Evolutionary conservation across 2,888 invertebrate species (phyloP).

Genomic region (Julus scandinavius): DNA sequence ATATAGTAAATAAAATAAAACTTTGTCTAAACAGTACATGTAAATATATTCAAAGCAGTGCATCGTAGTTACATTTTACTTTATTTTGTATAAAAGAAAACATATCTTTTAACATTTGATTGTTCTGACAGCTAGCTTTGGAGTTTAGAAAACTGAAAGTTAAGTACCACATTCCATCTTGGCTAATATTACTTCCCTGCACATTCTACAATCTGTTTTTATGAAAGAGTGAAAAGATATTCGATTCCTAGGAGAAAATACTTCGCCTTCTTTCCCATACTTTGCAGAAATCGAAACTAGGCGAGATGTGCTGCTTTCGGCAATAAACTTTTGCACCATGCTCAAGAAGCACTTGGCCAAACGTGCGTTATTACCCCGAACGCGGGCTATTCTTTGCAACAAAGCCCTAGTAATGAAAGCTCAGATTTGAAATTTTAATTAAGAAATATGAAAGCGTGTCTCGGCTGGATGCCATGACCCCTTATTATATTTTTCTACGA

Average conservation of each 20-base stretch:
- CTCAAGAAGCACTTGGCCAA: not conserved
- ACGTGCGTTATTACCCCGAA: not conserved
- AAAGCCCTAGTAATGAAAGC: conserved; percentile 19
- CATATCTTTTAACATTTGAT: too few species aligned
- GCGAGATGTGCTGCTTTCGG: not conserved
- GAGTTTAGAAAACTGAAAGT: not conserved
- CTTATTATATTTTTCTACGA: conserved; percentile 22
- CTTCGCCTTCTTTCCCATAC: not conserved
- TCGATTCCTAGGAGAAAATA: not conserved
- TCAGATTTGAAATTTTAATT: conserved; percentile 12
- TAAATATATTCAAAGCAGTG: too few species aligned
- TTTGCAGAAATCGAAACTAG: not conserved
- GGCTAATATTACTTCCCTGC: not conserved
- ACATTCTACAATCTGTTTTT: not conserved
- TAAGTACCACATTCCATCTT: not conserved
- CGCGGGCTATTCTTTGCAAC: not conserved
- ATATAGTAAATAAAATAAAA: too few species aligned
- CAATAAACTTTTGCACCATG: conserved; percentile 20
- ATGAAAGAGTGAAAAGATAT: not conserved
- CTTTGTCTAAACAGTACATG: too few species aligned
- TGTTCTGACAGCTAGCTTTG: too few species aligned
- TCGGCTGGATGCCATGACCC: not conserved
- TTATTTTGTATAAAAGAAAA: too few species aligned
- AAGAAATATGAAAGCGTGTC: conserved; percentile 22
- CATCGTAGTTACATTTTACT: too few species aligned